Conservation (phyloP, 2,888 invertebrate genomes). For the Himalopsyche anomala region DNA sequence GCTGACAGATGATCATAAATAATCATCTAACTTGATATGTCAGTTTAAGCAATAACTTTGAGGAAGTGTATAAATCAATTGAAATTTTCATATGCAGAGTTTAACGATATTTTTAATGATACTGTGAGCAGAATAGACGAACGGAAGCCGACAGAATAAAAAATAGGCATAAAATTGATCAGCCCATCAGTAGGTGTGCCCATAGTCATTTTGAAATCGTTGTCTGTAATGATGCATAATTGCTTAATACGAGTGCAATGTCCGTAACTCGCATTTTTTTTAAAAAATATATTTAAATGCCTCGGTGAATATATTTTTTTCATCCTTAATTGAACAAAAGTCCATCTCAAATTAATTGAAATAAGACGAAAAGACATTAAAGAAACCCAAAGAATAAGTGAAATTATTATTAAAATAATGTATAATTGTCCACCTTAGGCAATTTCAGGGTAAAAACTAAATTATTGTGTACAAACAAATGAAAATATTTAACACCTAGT, state of each 20-base stretch:
- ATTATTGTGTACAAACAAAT: too few relatives aligned
- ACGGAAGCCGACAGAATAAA: slow-evolving; percentile 30
- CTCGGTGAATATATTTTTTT: too few relatives aligned
- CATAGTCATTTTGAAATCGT: neutral
- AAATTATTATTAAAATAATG: too few relatives aligned
- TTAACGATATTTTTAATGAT: slow-evolving; percentile 26
- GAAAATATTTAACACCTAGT: too few relatives aligned
- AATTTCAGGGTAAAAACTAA: too few relatives aligned
- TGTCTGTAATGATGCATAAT: neutral
- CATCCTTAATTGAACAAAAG: too few relatives aligned
- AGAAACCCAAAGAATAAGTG: too few relatives aligned
- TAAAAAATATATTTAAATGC: too few relatives aligned
- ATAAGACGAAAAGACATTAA: too few relatives aligned
- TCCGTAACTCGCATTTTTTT: too few relatives aligned
- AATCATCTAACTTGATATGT: neutral
- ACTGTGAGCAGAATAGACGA: neutral
- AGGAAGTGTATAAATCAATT: slow-evolving; percentile 30
- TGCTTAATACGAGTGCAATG: neutral
- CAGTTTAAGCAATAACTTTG: slow-evolving; percentile 34
- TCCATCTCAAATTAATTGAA: too few relatives aligned
- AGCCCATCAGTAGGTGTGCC: slow-evolving; percentile 18
- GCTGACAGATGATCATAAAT: slow-evolving; percentile 17
- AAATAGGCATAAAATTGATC: slow-evolving; percentile 10
- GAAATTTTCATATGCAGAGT: slow-evolving; percentile 20
- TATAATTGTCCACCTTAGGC: too few relatives aligned